phyloP scores from a whole-genome alignment of 2,797 vertebrate species.

The Allobates femoralis region DNA sequence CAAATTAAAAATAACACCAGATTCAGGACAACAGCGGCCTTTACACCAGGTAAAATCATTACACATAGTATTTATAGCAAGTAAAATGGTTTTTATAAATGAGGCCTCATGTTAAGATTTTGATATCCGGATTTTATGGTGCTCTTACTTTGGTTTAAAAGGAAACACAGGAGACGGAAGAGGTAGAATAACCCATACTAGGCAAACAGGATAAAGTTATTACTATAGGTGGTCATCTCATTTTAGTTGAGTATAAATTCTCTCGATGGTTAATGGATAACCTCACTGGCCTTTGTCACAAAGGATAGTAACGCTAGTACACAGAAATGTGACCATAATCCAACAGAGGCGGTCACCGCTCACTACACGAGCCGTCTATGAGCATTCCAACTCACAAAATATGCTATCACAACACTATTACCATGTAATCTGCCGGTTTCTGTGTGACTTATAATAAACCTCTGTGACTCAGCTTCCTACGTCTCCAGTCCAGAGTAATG shows the following conservation, averaged over 20 bases:
- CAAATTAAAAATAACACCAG: too few relatives aligned
- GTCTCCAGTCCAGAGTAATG: not conserved
- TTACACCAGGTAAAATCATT: too few relatives aligned
- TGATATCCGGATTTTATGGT: too few relatives aligned
- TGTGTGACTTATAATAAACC: not conserved
- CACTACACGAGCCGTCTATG: not conserved
- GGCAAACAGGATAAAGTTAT: not conserved
- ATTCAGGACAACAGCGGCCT: too few relatives aligned
- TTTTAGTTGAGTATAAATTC: not conserved
- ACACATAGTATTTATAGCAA: too few relatives aligned
- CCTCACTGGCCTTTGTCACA: not conserved
- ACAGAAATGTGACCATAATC: not conserved
- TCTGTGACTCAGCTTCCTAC: not conserved
- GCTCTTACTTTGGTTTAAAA: too few relatives aligned
- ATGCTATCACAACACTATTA: not conserved
- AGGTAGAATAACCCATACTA: not conserved
- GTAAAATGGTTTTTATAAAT: too few relatives aligned
- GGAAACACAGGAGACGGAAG: too few relatives aligned
- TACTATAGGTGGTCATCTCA: not conserved
- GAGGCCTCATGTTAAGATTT: too few relatives aligned
- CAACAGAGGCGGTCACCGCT: not conserved
- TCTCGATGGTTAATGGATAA: not conserved
- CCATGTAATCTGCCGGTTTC: not conserved
- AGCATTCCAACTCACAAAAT: not conserved
- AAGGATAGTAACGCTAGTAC: not conserved